phyloP scores from a whole-genome alignment of 2,797 vertebrate genomes.

The Tenualosa ilisha region DNA sequence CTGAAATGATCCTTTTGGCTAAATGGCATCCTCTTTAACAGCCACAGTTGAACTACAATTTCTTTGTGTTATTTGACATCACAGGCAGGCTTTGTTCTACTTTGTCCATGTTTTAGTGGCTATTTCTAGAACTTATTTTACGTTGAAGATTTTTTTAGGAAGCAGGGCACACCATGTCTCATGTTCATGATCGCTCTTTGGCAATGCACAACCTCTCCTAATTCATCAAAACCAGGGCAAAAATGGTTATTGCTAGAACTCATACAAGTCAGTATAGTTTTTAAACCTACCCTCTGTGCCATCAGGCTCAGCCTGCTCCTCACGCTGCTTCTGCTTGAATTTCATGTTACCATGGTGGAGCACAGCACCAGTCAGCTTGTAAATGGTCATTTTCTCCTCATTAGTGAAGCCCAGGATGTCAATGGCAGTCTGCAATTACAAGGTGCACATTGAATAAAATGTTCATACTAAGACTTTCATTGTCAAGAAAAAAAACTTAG shows the following conservation, averaged over 20 bases:
- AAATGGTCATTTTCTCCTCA: constrained; percentile 82
- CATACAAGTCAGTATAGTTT: constrained; percentile 82
- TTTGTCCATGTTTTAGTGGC: too few relatives aligned
- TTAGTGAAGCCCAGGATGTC: constrained; percentile 80
- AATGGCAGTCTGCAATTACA: constrained; percentile 74
- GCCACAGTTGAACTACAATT: too few relatives aligned
- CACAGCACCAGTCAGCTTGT: constrained; percentile 83
- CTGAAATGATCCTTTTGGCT: too few relatives aligned
- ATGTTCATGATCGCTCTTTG: too few relatives aligned
- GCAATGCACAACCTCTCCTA: too few relatives aligned
- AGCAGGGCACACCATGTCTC: too few relatives aligned
- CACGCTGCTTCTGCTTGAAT: constrained; percentile 87
- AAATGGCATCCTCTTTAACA: too few relatives aligned
- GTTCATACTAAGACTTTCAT: neutral
- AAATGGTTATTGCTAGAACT: neutral
- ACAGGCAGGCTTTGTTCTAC: too few relatives aligned
- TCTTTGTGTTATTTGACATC: too few relatives aligned
- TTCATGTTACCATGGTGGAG: constrained; percentile 86
- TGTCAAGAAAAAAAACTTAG: neutral
- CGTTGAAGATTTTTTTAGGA: too few relatives aligned
- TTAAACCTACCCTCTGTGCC: constrained; percentile 79
- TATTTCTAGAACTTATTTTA: too few relatives aligned
- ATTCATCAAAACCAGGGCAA: too few relatives aligned
- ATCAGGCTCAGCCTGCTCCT: constrained; percentile 87
- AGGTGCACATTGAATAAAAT: neutral